Base-by-base conservation (phyloP, 1,140 invertebrate species). In the Theocolax elegans region DNA sequence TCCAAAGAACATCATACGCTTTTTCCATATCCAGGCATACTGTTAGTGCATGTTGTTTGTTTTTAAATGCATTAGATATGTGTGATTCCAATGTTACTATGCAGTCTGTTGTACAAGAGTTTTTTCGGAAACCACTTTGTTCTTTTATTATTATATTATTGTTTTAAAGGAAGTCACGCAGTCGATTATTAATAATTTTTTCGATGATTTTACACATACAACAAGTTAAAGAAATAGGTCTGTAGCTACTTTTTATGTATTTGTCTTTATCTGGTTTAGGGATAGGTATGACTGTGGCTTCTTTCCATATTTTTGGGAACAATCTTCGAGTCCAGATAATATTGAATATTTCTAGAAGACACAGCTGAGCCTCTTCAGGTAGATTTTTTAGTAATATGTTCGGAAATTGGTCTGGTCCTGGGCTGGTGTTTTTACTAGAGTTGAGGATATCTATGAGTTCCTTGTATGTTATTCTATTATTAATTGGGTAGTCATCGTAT, bases 301-400 rank as follows among this genome's bases (percentile, higher is more conserved):
- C 63, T 72, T 82, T 84, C 78, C 80, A 84, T 9, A 9, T 15
- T 8, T 49, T 48, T 3, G 80, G 77, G 58, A 81, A 82, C 21
- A 66, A 27, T 21, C 71, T 46, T 0, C 72, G 53, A 8, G 38
- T 35, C 17, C 79, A 66, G 1, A 77, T 74, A 8, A 62, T 49
- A 53, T 83, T 82, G 56, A 77, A 76, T 12, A 83, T 60, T 15
- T 66, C 35, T 2, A 69, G 63, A 0, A 82, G 31, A 12, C 72
- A 56, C 0, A 72, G 38, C 9, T 76, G 51, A 10, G 48, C 67
- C 60, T 73, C 73, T 4, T 13, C 13, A 12, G 76, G 67, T 3
- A 80, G 59, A 17, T 80, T 72, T 76, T 77, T 77, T 1, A 77
- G 48, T 2, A 80, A 23, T 3, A 63, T 74, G 25, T 73, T 76